These are phyloP conservation scores for Ageneiosus marmoratus DNA, from an alignment of 2,113 vertebrate species.

Conservation along the genomic window DNA sequence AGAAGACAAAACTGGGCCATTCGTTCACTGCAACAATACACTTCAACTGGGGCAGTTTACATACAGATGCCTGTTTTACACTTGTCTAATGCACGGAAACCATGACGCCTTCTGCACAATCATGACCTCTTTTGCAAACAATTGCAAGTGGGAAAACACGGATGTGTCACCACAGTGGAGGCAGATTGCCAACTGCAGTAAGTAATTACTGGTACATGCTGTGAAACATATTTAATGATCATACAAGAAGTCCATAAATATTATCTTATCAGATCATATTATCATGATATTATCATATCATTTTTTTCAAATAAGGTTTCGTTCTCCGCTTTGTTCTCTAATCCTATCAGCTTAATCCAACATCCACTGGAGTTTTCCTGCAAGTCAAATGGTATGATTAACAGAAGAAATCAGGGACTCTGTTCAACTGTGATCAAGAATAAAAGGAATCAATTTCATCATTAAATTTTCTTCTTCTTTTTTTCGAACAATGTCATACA, in stretches of 20 bases:
- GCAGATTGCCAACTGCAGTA: slow-evolving; percentile 66
- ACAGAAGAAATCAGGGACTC: too few relatives aligned
- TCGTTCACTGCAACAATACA: slow-evolving; percentile 62
- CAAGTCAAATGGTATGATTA: not conserved
- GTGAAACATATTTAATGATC: not conserved
- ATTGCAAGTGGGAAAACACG: slow-evolving; percentile 60
- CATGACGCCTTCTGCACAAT: slow-evolving; percentile 68
- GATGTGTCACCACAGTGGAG: slow-evolving; percentile 69
- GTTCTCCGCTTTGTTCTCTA: not conserved
- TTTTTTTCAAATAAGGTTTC: not conserved
- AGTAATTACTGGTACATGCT: slow-evolving; percentile 49
- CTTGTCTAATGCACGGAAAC: slow-evolving; percentile 64
- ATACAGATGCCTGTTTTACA: slow-evolving; percentile 70
- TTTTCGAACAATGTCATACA: too few relatives aligned
- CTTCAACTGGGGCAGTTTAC: slow-evolving; percentile 64
- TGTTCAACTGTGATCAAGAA: too few relatives aligned
- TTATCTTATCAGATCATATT: too few relatives aligned
- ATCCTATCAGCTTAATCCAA: not conserved
- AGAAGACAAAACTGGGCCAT: slow-evolving; percentile 61
- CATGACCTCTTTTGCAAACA: slow-evolving; percentile 60
- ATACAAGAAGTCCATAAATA: not conserved
- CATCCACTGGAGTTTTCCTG: not conserved
- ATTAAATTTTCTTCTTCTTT: too few relatives aligned
- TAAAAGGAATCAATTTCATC: too few relatives aligned
- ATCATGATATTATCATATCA: too few relatives aligned